phyloP scores from a whole-genome alignment of 2,888 invertebrate genomes.

The Stenolophus ochropezus region DNA sequence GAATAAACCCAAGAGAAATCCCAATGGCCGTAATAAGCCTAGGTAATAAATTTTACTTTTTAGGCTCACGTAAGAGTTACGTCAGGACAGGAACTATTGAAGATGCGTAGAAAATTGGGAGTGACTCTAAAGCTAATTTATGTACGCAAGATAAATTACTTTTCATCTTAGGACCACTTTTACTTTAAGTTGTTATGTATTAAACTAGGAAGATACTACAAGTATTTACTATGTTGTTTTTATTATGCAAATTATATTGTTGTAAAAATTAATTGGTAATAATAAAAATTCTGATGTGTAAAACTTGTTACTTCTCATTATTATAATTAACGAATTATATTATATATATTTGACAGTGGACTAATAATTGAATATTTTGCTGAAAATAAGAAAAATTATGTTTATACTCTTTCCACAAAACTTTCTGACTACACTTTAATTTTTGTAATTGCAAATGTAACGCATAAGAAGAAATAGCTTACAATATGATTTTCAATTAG shows the following conservation, averaged over 20 bases:
- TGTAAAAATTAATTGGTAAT: not conserved
- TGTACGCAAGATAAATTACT: not conserved
- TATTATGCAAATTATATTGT: not conserved
- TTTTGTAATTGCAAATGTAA: too few species aligned
- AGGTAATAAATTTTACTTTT: conserved; percentile 4
- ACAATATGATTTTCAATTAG: too few species aligned
- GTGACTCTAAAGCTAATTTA: conserved; percentile 3
- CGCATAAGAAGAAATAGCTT: too few species aligned
- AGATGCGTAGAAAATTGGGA: conserved; percentile 15
- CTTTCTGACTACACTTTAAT: too few species aligned
- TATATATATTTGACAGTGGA: too few species aligned
- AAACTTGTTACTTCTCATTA: too few species aligned
- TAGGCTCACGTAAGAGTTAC: not conserved
- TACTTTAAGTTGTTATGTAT: not conserved
- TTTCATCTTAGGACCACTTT: not conserved
- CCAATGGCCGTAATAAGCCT: not conserved
- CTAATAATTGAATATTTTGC: too few species aligned
- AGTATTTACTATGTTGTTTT: too few species aligned
- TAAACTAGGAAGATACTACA: not conserved
- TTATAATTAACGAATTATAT: too few species aligned
- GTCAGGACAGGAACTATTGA: not conserved
- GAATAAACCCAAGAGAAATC: not conserved
- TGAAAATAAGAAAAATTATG: too few species aligned
- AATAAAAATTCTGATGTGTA: not conserved
- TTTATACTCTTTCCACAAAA: too few species aligned